Conservation (phyloP, 2,113 vertebrate species). For the Platysternon megacephalum region DNA sequence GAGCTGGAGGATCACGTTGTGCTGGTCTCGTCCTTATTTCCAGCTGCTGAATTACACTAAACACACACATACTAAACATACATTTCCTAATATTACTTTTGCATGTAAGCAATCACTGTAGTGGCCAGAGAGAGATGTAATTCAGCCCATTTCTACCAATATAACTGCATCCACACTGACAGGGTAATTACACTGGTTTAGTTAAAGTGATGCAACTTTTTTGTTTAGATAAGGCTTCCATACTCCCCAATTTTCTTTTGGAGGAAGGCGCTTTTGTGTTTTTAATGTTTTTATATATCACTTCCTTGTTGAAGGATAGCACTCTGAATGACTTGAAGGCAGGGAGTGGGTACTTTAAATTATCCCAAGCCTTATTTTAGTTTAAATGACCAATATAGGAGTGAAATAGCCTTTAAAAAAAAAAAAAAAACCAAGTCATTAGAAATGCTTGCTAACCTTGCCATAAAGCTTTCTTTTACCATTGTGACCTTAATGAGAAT, state of each 20-base stretch:
- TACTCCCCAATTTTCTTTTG: background rate
- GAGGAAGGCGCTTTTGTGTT: background rate
- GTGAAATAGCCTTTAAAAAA: slow-evolving; percentile 53
- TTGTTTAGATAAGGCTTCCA: background rate
- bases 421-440: background rate
- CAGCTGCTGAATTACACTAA: background rate
- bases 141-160: background rate
- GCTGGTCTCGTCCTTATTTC: background rate
- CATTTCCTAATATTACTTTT: background rate
- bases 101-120: background rate
- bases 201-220: background rate
- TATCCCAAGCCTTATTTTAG: slow-evolving; percentile 29
- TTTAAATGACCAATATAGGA: slow-evolving; percentile 44
- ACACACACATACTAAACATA: background rate
- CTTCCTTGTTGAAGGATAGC: background rate
- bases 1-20: background rate
- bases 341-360: slow-evolving; percentile 34
- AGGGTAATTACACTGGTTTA: background rate
- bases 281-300: slow-evolving; percentile 32
- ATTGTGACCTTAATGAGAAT: slow-evolving; percentile 41
- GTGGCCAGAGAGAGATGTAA: background rate
- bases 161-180: background rate
- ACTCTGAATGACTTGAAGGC: slow-evolving; percentile 2
- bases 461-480: slow-evolving; percentile 41
- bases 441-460: slow-evolving; percentile 34